A percentile compares a stretch with the other conserved stretches of the same genome.
These are phyloP conservation scores for Pholis gunnellus DNA, from an alignment of 2,113 vertebrate genomes.

Conservation along the genomic window DNA sequence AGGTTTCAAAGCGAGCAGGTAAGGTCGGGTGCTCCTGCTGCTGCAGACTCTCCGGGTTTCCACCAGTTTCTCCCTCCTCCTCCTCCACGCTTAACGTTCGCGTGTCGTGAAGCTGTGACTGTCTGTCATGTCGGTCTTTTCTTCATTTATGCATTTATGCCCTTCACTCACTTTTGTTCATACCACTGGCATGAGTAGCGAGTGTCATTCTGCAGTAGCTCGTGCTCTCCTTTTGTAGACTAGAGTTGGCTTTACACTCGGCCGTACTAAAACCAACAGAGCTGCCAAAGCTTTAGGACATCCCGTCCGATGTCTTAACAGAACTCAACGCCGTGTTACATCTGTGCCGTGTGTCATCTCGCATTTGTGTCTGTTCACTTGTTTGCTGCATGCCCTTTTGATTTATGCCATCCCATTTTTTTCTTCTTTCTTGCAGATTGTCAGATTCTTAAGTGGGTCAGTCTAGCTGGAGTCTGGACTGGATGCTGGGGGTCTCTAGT, in stretches of 20 bases:
- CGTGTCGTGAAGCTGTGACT: not conserved
- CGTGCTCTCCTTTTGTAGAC: constrained; percentile 13
- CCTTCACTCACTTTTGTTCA: constrained; percentile 9
- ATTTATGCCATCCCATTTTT: constrained; percentile 84
- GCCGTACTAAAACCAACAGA: constrained; percentile 31
- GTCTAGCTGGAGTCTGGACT: constrained; percentile 92
- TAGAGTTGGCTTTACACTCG: not conserved
- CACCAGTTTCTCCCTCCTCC: not conserved
- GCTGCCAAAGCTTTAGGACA: constrained; percentile 15
- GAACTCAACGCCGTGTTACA: constrained; percentile 10
- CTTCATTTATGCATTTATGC: constrained; percentile 1
- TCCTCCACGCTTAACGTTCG: not conserved
- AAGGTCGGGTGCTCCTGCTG: constrained; percentile 49
- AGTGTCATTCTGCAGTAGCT: not conserved
- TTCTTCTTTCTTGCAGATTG: constrained; percentile 96
- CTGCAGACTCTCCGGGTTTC: not conserved
- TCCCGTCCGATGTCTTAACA: constrained; percentile 27
- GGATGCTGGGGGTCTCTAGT: constrained; percentile 90
- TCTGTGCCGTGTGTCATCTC: constrained; percentile 59
- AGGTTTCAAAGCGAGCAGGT: constrained; percentile 99
- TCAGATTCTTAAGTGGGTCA: constrained; percentile 94
- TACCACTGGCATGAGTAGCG: constrained; percentile 40
- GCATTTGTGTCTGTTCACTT: constrained; percentile 77
- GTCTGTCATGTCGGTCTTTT: constrained; percentile 8
- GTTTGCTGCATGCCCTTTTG: constrained; percentile 79